Base-by-base conservation (phyloP, 2,797 vertebrate species). In the Characodon lateralis region DNA sequence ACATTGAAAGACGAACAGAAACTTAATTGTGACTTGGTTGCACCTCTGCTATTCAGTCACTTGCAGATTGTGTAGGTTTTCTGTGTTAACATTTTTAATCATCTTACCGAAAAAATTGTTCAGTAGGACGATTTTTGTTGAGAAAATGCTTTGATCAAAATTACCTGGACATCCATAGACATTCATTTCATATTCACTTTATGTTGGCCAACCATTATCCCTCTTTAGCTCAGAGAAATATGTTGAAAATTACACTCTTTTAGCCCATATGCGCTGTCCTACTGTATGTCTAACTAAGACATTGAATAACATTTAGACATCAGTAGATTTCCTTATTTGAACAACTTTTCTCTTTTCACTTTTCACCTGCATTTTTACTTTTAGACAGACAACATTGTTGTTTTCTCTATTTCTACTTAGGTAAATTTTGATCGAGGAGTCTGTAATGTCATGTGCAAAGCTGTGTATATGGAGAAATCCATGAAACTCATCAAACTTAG, bases 401-500 rank as follows among this genome's bases (percentile, higher is more conserved):
- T 39, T 39, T 65, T 65, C 31, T 39, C 16, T 65, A 10, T 4
- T 2, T 28, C 5, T 59, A n/a, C 9, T 58, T 58, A 55, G n/a
- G n/a, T 5, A 63, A 6, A 65, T 65, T 65, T 65, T 65, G 6
- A 31, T 9, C 28, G 9, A 35, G 6, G 8, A 14, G 61, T 65
- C 35, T 22, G 31, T 39, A 65, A 65, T 5, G 7, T 39, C 20
- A 20, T 39, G 16, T 22, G 31, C 7, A 35, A 65, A 65, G 31
- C 31, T 39, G 31, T 65, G 14, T 65, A 31, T 14, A 26, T 59
- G n/a, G 31, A 18, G 31, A 65, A 39, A 39, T 35, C 1, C 22
- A 39, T 65, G 18, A 39, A 35, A 22, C 3, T 65, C 16, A 20
- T 22, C 18, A 82, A 73, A 66, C 71, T 31, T 78, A 65, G 68